A percentile compares a stretch with the other conserved stretches of the same genome.
These are phyloP conservation scores for Galerucella pusilla DNA, from an alignment of 2,888 invertebrate species.

Conservation along the genomic window DNA sequence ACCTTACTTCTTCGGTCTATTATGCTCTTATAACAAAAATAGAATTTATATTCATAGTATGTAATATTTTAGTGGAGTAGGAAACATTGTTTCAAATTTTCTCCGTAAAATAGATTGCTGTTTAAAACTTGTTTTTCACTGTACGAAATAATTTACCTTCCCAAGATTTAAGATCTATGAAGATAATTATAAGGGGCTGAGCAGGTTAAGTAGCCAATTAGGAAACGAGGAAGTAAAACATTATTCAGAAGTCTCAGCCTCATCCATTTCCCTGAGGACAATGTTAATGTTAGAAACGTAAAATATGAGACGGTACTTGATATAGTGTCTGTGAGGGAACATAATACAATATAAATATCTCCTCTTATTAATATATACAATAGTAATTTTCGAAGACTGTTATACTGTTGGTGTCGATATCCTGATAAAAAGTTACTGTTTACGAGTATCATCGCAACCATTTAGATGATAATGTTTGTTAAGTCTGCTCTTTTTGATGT, in stretches of 20 bases:
- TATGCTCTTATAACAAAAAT: no score
- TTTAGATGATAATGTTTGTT: no score
- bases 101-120: background rate
- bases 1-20: no score
- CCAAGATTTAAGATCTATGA: slow-evolving; percentile 48
- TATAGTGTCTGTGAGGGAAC: background rate
- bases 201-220: slow-evolving; percentile 55
- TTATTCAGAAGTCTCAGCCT: slow-evolving; percentile 48
- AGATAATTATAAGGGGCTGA: slow-evolving; percentile 52
- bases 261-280: slow-evolving; percentile 45
- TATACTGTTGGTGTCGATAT: no score
- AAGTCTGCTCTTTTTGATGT: no score
- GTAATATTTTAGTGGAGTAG: background rate
- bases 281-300: slow-evolving; percentile 35
- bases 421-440: no score
- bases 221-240: slow-evolving; percentile 49
- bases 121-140: slow-evolving; percentile 24
- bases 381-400: no score
- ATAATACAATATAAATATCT: no score
- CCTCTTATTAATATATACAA: no score
- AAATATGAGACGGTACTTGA: slow-evolving; percentile 24
- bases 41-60: background rate
- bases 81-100: slow-evolving; percentile 4
- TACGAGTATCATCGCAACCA: no score
- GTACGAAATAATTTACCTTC: slow-evolving; percentile 46